Percentiles rank a stretch among this genome's conserved stretches.
phyloP scores from a whole-genome alignment of 23 tunicate species.

The Ciona savignyi region DNA sequence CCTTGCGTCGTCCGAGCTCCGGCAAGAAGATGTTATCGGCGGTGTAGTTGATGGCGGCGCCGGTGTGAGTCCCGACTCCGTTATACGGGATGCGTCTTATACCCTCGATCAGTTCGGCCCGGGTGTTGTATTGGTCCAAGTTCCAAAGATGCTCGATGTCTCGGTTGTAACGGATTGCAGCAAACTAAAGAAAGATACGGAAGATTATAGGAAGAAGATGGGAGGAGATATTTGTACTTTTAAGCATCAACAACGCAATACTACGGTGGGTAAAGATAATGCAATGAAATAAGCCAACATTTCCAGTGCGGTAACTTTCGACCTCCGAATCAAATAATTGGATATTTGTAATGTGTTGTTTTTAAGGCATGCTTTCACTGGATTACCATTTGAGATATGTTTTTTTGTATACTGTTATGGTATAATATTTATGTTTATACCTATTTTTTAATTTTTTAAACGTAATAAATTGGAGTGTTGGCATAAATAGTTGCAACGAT shows the following conservation, averaged over 20 bases:
- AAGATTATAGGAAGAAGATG: too few species aligned
- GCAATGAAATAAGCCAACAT: too few species aligned
- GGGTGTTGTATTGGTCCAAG: constrained; percentile 16
- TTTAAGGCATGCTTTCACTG: background rate
- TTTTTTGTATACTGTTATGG: background rate
- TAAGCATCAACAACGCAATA: too few species aligned
- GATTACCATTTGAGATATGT: background rate
- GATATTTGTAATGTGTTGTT: background rate
- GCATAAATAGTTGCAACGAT: too few species aligned
- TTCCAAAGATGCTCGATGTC: constrained; percentile 60
- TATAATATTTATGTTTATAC: too few species aligned
- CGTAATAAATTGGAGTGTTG: background rate
- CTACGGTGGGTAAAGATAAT: too few species aligned
- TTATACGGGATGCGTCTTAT: constrained; percentile 44
- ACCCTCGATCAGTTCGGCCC: constrained; percentile 26
- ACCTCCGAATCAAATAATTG: too few species aligned
- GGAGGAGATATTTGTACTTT: too few species aligned
- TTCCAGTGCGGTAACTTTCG: too few species aligned
- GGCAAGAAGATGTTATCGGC: constrained; percentile 27
- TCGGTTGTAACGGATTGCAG: constrained; percentile 69
- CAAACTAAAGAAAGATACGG: constrained; percentile 47
- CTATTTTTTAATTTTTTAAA: background rate
- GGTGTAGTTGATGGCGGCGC: constrained; percentile 58
- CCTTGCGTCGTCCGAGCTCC: constrained; percentile 27
- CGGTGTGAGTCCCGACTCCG: constrained; percentile 68